Percentiles rank a stretch among this genome's conserved stretches.
Conservation (phyloP, 2,113 vertebrate species). For the Vulpes lagopus region DNA sequence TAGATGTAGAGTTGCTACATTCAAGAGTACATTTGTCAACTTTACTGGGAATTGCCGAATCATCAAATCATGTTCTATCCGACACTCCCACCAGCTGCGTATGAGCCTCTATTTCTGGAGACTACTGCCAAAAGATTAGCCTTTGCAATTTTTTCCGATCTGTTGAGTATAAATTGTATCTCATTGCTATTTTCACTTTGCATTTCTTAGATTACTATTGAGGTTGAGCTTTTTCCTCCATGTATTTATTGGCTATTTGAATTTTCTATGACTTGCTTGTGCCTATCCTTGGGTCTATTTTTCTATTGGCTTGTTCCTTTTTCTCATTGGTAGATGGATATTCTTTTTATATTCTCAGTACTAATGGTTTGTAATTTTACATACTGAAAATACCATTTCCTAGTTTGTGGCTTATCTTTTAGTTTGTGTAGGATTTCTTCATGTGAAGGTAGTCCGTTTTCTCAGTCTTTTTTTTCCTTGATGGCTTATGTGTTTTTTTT, state of each 20-base stretch:
- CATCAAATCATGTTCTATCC: conserved; percentile 47
- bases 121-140: conserved; percentile 66
- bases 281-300: conserved; percentile 27
- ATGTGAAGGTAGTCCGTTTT: conserved; percentile 43
- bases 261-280: conserved; percentile 52
- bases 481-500: conserved; percentile 14
- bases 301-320: conserved; percentile 43
- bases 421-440: conserved; percentile 53
- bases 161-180: conserved; percentile 57
- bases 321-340: conserved; percentile 29
- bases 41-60: conserved; percentile 53
- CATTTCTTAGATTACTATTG: conserved; percentile 68
- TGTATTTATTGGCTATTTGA: conserved; percentile 48
- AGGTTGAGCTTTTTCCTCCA: not conserved
- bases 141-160: conserved; percentile 41
- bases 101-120: conserved; percentile 54
- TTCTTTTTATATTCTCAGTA: conserved; percentile 58
- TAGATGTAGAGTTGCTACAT: conserved; percentile 39
- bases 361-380: conserved; percentile 47
- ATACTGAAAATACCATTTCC: conserved; percentile 47
- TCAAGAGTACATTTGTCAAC: conserved; percentile 51
- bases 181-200: conserved; percentile 65
- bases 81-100: conserved; percentile 57
- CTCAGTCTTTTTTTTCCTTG: not conserved
- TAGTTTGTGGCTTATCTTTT: conserved; percentile 29